Base-by-base conservation (phyloP, 2,888 invertebrate genomes). In the Lepidocyrtoides sp. region DNA sequence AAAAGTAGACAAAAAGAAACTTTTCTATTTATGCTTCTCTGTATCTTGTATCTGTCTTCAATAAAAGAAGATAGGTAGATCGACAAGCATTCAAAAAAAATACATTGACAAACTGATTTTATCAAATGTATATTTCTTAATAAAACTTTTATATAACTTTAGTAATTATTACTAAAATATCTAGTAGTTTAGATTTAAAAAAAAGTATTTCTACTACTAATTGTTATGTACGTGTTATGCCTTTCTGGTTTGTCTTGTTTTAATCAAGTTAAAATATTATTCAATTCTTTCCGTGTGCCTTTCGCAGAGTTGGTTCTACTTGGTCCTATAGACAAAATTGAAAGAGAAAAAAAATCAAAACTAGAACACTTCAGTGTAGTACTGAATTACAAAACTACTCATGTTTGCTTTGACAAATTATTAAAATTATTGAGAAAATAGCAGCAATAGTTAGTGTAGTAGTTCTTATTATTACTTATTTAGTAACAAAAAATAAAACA, bases 281-380 rank as follows among this genome's bases (percentile, higher is more conserved):
- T 69, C 69, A 69, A 14, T 91, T 89, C 82, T 91, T 92, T 92
- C 92, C 92, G 86, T 91, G 92, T 92, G 92, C 92, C 92, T 92
- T 92, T 90, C 75, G 86, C 85, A 92, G 91, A 77, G 86, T 86
- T 87, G 87, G 79, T 87, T 87, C 79, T 87, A 87, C 63, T 87
- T 44, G 77, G 85, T 75, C 72, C 51, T 85, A 75, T 17, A 17
- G 17, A 81, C 20, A 23, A 32, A 69, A 8, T 12, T 17, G 72
- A 44, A 75, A 36, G 17, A 17, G 26, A 32, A 12, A 26, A 48
- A 23, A 20, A 48, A 26, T 48, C 10, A 29, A 48, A 29, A 41
- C 41, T 17, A 20, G 14, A 41, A n/a, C 8, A n/a, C n/a, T n/a
- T n/a, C n/a, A n/a, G n/a, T n/a, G n/a, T n/a, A 32, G 36, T 48